Conservation (phyloP, 2,888 invertebrate species). For the Orgyia antiqua region DNA sequence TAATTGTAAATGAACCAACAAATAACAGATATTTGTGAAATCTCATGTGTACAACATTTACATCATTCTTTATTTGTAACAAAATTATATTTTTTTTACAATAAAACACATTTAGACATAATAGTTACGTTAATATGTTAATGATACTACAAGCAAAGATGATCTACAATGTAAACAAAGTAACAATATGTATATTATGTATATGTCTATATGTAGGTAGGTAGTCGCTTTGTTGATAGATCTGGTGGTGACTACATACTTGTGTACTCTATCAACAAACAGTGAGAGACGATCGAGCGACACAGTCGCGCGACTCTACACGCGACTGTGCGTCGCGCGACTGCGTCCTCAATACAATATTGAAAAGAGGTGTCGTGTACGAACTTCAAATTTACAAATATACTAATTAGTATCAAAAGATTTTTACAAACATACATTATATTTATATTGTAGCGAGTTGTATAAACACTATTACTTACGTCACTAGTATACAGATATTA, state of each 20-base stretch:
- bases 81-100: too few species aligned
- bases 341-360: slow-evolving; percentile 6
- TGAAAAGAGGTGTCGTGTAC: slow-evolving; percentile 27
- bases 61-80: too few species aligned
- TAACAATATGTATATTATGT: too few species aligned
- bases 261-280: slow-evolving; percentile 8
- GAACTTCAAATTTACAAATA: slow-evolving; percentile 28
- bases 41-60: too few species aligned
- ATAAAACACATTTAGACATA: too few species aligned
- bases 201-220: too few species aligned
- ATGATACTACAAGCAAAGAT: too few species aligned
- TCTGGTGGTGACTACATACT: slow-evolving; percentile 1
- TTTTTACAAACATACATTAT: slow-evolving; percentile 27
- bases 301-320: background rate
- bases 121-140: too few species aligned
- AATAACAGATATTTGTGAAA: too few species aligned
- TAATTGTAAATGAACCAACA: too few species aligned
- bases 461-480: too few species aligned
- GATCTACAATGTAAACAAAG: too few species aligned
- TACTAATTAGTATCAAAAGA: slow-evolving; percentile 30
- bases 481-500: slow-evolving; percentile 21
- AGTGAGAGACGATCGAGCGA: slow-evolving; percentile 2
- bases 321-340: slow-evolving; percentile 2
- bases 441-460: slow-evolving; percentile 17
- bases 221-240: slow-evolving; percentile 1